Percentiles rank a stretch among this genome's conserved stretches.
Conservation (phyloP, 92 coral and sea anemone species). For the Palythoa grandis region DNA sequence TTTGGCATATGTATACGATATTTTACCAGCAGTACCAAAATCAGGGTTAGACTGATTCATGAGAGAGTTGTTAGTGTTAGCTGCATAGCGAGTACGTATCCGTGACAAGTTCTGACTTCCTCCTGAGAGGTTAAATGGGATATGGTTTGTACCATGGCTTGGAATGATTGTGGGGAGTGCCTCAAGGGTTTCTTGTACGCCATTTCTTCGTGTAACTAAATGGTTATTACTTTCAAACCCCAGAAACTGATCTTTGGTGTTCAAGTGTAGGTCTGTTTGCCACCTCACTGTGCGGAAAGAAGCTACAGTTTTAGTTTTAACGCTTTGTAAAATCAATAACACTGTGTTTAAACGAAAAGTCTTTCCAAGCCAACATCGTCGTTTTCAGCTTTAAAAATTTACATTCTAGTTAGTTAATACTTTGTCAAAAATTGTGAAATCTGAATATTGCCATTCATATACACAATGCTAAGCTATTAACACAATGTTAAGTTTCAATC, state of each 20-base stretch:
- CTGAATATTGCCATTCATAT: too few relatives aligned
- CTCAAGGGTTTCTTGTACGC: conserved; percentile 18
- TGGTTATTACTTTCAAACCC: neutral
- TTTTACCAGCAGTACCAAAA: neutral
- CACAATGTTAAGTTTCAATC: too few relatives aligned
- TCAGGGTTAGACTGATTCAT: neutral
- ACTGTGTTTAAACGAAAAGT: too few relatives aligned
- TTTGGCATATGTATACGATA: conserved; percentile 18
- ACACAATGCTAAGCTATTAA: too few relatives aligned
- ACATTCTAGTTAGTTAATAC: too few relatives aligned
- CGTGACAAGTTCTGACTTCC: neutral
- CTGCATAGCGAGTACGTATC: neutral
- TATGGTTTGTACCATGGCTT: neutral
- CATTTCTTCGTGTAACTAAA: conserved; percentile 11
- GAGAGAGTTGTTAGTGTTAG: neutral
- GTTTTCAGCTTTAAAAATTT: too few relatives aligned
- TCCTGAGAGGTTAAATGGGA: neutral
- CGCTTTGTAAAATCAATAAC: too few relatives aligned
- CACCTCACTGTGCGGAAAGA: neutral
- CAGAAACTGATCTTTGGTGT: neutral
- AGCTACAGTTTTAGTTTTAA: too few relatives aligned
- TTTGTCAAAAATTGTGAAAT: too few relatives aligned
- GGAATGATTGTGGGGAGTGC: conserved; percentile 12
- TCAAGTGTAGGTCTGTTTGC: neutral
- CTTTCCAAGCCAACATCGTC: too few relatives aligned